Evolutionary conservation across 2,888 invertebrate species (phyloP).

Genomic region (Molanna angustata): DNA sequence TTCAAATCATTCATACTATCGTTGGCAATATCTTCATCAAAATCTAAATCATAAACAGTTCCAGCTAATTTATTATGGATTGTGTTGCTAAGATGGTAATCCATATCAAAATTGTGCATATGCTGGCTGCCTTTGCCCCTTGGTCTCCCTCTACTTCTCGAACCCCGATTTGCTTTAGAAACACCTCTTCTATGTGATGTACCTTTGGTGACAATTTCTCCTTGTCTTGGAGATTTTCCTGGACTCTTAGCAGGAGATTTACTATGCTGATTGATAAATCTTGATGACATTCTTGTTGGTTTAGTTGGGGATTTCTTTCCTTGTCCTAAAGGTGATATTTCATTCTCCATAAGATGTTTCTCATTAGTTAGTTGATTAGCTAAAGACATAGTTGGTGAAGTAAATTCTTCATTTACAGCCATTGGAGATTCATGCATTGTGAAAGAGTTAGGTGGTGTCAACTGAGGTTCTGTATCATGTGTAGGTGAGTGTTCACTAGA

Average conservation of each 20-base stretch:
- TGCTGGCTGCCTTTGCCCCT: slow-evolving; percentile 33
- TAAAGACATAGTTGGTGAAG: slow-evolving; percentile 12
- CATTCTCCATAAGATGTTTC: slow-evolving; percentile 39
- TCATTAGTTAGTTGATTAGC: slow-evolving; percentile 29
- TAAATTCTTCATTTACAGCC: slow-evolving; percentile 24
- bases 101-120: slow-evolving; percentile 42
- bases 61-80: slow-evolving; percentile 80
- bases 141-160: slow-evolving; percentile 50
- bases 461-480: slow-evolving; percentile 46
- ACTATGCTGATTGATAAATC: slow-evolving; percentile 58
- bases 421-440: slow-evolving; percentile 44
- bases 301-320: slow-evolving; percentile 59
- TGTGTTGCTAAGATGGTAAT: slow-evolving; percentile 60
- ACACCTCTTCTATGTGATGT: slow-evolving; percentile 42
- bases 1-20: slow-evolving; percentile 75
- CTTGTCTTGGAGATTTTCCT: slow-evolving; percentile 66
- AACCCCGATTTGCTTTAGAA: slow-evolving; percentile 47
- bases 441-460: slow-evolving; percentile 37
- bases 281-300: slow-evolving; percentile 59
- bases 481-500: slow-evolving; percentile 44
- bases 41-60: slow-evolving; percentile 84
- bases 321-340: slow-evolving; percentile 45
- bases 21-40: slow-evolving; percentile 76
- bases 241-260: slow-evolving; percentile 71
- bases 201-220: slow-evolving; percentile 45